Conservation (phyloP, 2,888 invertebrate species). For the Ischnura elegans region DNA sequence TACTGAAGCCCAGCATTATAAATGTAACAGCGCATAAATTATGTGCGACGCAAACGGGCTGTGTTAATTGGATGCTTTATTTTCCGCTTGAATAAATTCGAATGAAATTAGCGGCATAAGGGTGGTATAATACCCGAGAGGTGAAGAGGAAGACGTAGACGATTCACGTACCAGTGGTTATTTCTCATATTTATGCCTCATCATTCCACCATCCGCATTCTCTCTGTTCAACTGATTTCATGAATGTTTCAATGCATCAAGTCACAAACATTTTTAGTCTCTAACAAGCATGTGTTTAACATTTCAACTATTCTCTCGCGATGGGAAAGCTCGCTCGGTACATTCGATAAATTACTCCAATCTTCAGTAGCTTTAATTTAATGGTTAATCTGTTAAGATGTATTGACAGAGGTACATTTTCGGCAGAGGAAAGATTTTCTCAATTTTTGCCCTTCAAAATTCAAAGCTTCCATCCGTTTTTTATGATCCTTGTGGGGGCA, state of each 20-base stretch:
- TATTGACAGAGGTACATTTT: too few relatives aligned
- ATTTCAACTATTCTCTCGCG: too few relatives aligned
- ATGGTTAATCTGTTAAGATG: too few relatives aligned
- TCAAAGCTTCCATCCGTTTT: too few relatives aligned
- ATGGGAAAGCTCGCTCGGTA: too few relatives aligned
- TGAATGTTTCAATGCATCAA: background rate
- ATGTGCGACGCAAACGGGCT: background rate
- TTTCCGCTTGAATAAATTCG: background rate
- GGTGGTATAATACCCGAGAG: background rate
- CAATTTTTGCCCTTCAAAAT: too few relatives aligned
- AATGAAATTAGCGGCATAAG: background rate
- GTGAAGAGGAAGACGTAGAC: background rate
- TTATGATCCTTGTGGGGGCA: too few relatives aligned
- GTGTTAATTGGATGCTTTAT: background rate
- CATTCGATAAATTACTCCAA: too few relatives aligned
- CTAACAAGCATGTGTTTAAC: background rate
- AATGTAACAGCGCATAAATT: background rate
- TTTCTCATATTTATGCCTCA: background rate
- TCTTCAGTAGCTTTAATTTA: too few relatives aligned
- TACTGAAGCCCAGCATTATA: background rate
- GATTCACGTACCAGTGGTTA: background rate
- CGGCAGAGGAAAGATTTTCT: too few relatives aligned
- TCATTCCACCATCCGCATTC: background rate
- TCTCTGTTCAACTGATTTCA: background rate
- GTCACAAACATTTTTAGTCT: background rate